Evolutionary conservation across 2,888 invertebrate species (phyloP).

Genomic region (Acanthosepion esculentum): DNA sequence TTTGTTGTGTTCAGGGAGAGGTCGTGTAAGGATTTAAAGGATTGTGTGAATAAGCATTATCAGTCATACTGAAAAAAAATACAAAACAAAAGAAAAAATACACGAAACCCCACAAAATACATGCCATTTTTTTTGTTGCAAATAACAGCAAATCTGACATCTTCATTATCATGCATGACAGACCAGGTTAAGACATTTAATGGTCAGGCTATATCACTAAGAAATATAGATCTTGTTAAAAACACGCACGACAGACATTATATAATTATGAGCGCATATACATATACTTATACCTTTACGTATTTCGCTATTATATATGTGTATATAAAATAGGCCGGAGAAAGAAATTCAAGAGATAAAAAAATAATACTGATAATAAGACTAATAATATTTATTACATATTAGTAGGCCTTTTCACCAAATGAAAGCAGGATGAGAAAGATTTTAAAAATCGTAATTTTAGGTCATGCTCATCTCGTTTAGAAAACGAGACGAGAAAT

Average conservation of each 20-base stretch:
- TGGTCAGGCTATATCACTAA: neutral
- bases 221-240: neutral
- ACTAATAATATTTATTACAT: no score
- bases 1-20: neutral
- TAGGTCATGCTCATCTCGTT: no score
- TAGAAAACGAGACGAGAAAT: no score
- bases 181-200: neutral
- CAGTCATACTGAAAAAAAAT: neutral
- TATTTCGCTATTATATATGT: no score
- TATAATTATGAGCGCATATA: neutral
- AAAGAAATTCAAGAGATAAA: no score
- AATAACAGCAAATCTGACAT: neutral
- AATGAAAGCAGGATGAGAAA: no score
- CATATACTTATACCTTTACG: neutral
- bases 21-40: neutral
- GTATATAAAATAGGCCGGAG: no score
- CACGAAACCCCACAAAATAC: conserved; percentile 23
- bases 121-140: neutral
- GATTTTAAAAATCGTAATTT: no score
- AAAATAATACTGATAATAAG: no score
- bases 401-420: no score
- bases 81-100: neutral
- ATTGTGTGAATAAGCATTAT: neutral
- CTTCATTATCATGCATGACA: neutral
- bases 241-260: neutral